Conservation (phyloP, 2,888 invertebrate genomes). For the Asteroscopus sphinx region DNA sequence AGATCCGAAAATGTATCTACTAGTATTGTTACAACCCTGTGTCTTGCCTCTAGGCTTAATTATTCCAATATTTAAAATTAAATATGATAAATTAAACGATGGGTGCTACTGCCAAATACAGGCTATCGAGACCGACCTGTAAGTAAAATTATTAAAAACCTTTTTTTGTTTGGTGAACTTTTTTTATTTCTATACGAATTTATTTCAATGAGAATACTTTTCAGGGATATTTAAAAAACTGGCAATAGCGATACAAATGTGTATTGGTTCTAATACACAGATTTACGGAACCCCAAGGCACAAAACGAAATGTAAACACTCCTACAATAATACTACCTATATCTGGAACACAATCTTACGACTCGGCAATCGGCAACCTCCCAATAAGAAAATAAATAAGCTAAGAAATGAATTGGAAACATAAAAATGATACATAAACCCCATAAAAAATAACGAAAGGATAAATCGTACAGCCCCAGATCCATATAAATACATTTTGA, state of each 20-base stretch:
- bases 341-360: slow-evolving; percentile 28
- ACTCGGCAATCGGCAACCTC: slow-evolving; percentile 9
- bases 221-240: no score
- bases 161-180: no score
- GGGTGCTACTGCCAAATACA: slow-evolving; percentile 6
- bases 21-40: no score
- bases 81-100: slow-evolving; percentile 3
- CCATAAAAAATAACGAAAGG: slow-evolving; percentile 50
- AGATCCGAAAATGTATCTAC: no score
- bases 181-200: background rate
- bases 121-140: background rate
- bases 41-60: background rate
- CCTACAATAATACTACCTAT: slow-evolving; percentile 7
- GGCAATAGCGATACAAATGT: no score
- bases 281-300: slow-evolving; percentile 16
- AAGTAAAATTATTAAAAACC: no score
- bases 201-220: background rate
- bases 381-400: slow-evolving; percentile 47
- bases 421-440: slow-evolving; percentile 59
- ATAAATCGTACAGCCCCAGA: slow-evolving; percentile 35
- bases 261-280: slow-evolving; percentile 9
- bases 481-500: slow-evolving; percentile 34
- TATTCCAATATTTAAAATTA: slow-evolving; percentile 5
- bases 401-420: slow-evolving; percentile 49
- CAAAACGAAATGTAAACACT: slow-evolving; percentile 33